These are phyloP conservation scores for Ypsolopha sequella DNA, from an alignment of 2,888 invertebrate species.

Conservation along the genomic window DNA sequence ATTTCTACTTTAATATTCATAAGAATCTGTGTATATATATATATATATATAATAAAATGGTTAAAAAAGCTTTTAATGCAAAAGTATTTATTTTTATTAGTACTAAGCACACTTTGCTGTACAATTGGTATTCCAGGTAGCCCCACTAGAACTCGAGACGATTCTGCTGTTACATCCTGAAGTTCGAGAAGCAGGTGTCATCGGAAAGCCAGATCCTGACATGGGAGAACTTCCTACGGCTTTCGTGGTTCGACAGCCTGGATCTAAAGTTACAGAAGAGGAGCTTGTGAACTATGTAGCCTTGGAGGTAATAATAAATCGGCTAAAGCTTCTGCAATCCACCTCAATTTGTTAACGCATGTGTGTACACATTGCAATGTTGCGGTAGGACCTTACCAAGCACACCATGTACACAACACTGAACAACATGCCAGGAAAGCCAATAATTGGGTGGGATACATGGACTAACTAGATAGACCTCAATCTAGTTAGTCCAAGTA, in stretches of 20 bases:
- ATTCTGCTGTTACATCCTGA: constrained; percentile 77
- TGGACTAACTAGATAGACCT: too few species aligned
- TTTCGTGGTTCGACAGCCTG: constrained; percentile 75
- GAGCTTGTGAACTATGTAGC: constrained; percentile 70
- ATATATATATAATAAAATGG: too few species aligned
- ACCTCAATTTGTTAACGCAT: too few species aligned
- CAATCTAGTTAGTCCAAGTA: too few species aligned
- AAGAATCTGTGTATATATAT: too few species aligned
- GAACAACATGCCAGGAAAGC: too few species aligned
- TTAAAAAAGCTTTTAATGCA: background rate
- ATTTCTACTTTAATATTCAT: too few species aligned
- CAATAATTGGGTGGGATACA: too few species aligned
- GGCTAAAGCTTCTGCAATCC: background rate
- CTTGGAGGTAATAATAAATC: constrained; percentile 21
- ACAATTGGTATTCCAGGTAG: constrained; percentile 50
- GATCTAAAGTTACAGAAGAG: constrained; percentile 56
- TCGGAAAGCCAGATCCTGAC: constrained; percentile 77
- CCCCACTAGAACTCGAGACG: constrained; percentile 88
- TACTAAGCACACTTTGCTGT: background rate
- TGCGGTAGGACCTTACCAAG: too few species aligned
- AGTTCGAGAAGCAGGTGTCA: constrained; percentile 82
- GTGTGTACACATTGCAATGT: too few species aligned
- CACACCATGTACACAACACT: too few species aligned
- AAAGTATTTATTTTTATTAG: too few species aligned
- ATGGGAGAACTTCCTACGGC: constrained; percentile 80